A percentile compares a stretch with the other conserved stretches of the same genome.
These are phyloP conservation scores for Troides aeacus DNA, from an alignment of 2,888 invertebrate genomes.

Conservation along the genomic window DNA sequence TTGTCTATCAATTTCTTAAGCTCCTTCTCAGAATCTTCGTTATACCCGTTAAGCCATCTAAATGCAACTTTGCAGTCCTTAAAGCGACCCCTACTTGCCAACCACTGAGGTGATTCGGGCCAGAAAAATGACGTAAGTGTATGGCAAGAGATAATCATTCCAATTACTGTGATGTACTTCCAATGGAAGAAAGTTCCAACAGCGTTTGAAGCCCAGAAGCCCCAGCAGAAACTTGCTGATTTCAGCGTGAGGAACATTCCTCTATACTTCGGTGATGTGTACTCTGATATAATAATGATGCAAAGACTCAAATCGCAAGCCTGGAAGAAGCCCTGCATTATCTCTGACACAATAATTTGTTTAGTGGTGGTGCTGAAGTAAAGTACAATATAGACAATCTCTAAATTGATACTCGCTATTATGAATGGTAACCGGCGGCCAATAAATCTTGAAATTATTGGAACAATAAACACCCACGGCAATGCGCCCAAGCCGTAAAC, in stretches of 20 bases:
- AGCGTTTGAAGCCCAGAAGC: slow-evolving; percentile 53
- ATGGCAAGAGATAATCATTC: slow-evolving; percentile 37
- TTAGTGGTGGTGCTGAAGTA: slow-evolving; percentile 46
- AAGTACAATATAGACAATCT: slow-evolving; percentile 45
- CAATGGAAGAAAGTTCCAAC: slow-evolving; percentile 47
- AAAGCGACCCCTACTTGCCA: slow-evolving; percentile 32
- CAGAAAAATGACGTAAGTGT: slow-evolving; percentile 31
- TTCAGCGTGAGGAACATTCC: slow-evolving; percentile 53
- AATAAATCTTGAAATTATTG: slow-evolving; percentile 36
- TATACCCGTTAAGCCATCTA: slow-evolving; percentile 33
- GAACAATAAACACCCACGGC: slow-evolving; percentile 39
- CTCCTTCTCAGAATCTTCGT: slow-evolving; percentile 28
- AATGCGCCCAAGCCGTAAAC: slow-evolving; percentile 33
- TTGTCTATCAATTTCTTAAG: slow-evolving; percentile 19
- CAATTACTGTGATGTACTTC: slow-evolving; percentile 32
- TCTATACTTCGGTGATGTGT: slow-evolving; percentile 50
- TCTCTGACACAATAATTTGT: slow-evolving; percentile 48
- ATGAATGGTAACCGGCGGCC: slow-evolving; percentile 40
- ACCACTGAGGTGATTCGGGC: slow-evolving; percentile 35
- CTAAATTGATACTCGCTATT: slow-evolving; percentile 31
- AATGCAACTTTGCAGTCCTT: slow-evolving; percentile 32
- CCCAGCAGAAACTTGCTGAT: slow-evolving; percentile 52
- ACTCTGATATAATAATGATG: slow-evolving; percentile 47
- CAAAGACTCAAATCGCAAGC: slow-evolving; percentile 3
- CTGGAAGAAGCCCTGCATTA: slow-evolving; percentile 41